A percentile compares a stretch with the other conserved stretches of the same genome.
Conservation (phyloP, 2,888 invertebrate genomes). For the Neocrepidodera transversa region DNA sequence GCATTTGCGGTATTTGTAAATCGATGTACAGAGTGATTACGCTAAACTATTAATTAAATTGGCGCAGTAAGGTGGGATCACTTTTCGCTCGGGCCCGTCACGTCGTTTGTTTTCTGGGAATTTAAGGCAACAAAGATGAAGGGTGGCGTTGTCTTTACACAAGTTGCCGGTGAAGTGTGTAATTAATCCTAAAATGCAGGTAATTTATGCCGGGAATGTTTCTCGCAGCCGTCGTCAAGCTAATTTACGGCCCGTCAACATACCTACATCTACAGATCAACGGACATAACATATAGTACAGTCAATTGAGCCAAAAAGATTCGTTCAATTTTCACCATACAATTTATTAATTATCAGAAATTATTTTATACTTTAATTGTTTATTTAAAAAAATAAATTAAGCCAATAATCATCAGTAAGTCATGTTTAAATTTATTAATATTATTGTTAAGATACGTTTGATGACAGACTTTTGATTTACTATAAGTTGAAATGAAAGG, state of each 20-base stretch:
- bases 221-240: slow-evolving; percentile 60
- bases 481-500: no score
- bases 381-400: no score
- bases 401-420: no score
- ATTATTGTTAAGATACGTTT: no score
- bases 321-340: no score
- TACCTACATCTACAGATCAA: slow-evolving; percentile 52
- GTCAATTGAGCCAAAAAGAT: no score
- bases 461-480: no score
- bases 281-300: slow-evolving; percentile 23
- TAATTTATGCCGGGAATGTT: slow-evolving; percentile 63
- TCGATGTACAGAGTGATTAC: background rate
- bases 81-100: slow-evolving; percentile 7
- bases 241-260: slow-evolving; percentile 62
- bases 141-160: slow-evolving; percentile 42
- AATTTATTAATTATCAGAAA: no score
- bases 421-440: no score
- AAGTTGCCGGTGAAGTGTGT: slow-evolving; percentile 61
- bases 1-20: background rate
- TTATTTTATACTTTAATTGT: no score
- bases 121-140: slow-evolving; percentile 29
- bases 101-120: slow-evolving; percentile 11
- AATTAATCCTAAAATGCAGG: slow-evolving; percentile 63
- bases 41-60: background rate
- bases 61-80: slow-evolving; percentile 7